Base-by-base conservation (phyloP, 2,888 invertebrate genomes). In the Parapristionchus giblindavisi region DNA sequence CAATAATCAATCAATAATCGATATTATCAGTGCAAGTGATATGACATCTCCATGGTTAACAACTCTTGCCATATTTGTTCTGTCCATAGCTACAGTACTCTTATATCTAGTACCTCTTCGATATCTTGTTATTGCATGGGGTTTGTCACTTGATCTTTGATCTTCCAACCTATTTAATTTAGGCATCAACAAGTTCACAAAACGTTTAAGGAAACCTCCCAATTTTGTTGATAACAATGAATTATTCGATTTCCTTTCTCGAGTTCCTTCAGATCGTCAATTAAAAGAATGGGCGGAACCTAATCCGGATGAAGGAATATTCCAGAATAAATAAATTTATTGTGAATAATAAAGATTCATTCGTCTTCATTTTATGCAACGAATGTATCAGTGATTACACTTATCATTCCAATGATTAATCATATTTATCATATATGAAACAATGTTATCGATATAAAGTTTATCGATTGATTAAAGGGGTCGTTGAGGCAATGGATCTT, bases 211-310 rank as follows among this genome's bases (percentile, higher is more conserved):
- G 74, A 91, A 95, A 81, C 97, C 98, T 6, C 97, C 98, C 6
- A 94, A 97, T 89, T 93, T 94, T 51, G 94, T 98, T 89, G 94
- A 95, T 14, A 99, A 98, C 90, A 99, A 98, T 90, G 98, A 98
- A 91, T 90, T 98, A 11, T 89, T 98, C 80, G 98, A 99, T 90
- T 92, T 96, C 86, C 90, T 98, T 78, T 96, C 96, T 0, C 91
- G 98, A 82, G 94, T 98, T 72, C 97, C 97, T 43, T 94, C 95
- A 88, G 94, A 97, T 88, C 94, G 94, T 89, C 93, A 93, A 90
- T 90, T 96, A 90, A 71, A 48, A 40, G 70, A 56, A 8, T 56
- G 11, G 17, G 17, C 14, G 24, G 56, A 56, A 48, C 48, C 48
- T 21, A 21, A 14, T 11, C 48, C 48, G 11, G 48, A 48, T n/a